Base-by-base conservation (phyloP, 2,888 invertebrate genomes). In the Abrostola triplasia region DNA sequence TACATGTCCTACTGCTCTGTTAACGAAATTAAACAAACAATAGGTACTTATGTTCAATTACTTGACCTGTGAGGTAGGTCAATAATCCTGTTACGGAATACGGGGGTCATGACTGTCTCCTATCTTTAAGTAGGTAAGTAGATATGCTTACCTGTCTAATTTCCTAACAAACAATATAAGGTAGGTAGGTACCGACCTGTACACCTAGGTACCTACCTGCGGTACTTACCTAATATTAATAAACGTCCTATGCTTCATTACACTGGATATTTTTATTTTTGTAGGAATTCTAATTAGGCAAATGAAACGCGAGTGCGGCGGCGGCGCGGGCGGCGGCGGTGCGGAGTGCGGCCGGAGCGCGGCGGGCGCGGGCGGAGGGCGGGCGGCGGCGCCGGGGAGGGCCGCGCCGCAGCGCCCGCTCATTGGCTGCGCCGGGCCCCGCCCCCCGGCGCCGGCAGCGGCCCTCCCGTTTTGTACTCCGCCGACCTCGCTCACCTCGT, bases 271-370 rank as follows among this genome's bases (percentile, higher is more conserved):
- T 88, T 90, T 92, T 91, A 92, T 90, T 92, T 92, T 90, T 84
- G 88, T 89, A 85, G 87, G 91, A 93, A 24, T 24, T 47, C 24
- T 24, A 47, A 93, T 93, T 92, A 93, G 89, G 89, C 90, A 92
- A 91, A 93, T 92, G 88, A 91, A 91, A 86, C 81, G 86, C 83
- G 87, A 88, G 84, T 82, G 82, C 73, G 80, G 80, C 79, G 62
- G 72, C 72, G 97, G 63, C 60, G 47, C 49, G 41, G 63, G 63
- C 64, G 64, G 57, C 50, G 61, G 35, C 58, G 50, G 54, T 73
- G 73, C 73, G 74, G 81, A 63, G 66, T 54, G 57, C 62, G 84
- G 93, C 63, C 95, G 95, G 58, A 56, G 59, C 60, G 58, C 7
- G 44, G 44, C 49, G 64, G 59, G 57, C 35, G 55, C 58, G 55